phyloP scores from a whole-genome alignment of 64 coral and sea anemone genomes.

The Porites australiensis region DNA sequence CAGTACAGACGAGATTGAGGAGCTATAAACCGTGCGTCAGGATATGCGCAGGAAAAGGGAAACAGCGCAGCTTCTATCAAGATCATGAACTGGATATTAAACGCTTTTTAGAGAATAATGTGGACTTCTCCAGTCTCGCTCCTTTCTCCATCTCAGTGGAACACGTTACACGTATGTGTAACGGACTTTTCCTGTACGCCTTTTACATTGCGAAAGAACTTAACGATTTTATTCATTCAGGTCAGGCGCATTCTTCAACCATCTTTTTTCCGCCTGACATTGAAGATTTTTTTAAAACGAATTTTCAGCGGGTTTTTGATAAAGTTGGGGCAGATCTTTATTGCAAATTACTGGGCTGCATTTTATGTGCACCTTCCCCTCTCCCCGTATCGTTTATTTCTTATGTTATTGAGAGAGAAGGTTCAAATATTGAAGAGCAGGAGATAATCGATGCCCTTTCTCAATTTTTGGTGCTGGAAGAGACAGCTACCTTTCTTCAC shows the following conservation, averaged over 20 bases:
- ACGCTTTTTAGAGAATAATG: too few relatives aligned
- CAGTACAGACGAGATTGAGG: too few relatives aligned
- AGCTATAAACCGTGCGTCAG: constrained; percentile 3
- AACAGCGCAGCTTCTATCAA: background rate
- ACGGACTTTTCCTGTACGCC: constrained; percentile 51
- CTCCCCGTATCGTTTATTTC: constrained; percentile 63
- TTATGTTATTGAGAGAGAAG: background rate
- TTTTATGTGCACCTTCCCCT: constrained; percentile 33
- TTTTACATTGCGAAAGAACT: constrained; percentile 13
- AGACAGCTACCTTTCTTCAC: constrained; percentile 43
- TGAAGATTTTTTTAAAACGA: constrained; percentile 31
- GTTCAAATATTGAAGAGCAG: background rate
- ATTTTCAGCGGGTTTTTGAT: constrained; percentile 58
- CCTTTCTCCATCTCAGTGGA: constrained; percentile 17
- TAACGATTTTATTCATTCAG: background rate
- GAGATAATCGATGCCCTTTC: constrained; percentile 57
- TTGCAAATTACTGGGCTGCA: constrained; percentile 46
- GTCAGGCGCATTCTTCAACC: background rate
- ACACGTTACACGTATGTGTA: background rate
- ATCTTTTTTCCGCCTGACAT: constrained; percentile 20
- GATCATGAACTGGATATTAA: too few relatives aligned
- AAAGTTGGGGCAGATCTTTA: constrained; percentile 29
- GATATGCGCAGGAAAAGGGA: too few relatives aligned
- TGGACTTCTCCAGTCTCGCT: background rate
- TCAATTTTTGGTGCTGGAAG: background rate